Evolutionary conservation across 2,113 vertebrate genomes (phyloP), one percentile per base, ranked within the genome.

Genomic region (Takifugu flavidus): DNA sequence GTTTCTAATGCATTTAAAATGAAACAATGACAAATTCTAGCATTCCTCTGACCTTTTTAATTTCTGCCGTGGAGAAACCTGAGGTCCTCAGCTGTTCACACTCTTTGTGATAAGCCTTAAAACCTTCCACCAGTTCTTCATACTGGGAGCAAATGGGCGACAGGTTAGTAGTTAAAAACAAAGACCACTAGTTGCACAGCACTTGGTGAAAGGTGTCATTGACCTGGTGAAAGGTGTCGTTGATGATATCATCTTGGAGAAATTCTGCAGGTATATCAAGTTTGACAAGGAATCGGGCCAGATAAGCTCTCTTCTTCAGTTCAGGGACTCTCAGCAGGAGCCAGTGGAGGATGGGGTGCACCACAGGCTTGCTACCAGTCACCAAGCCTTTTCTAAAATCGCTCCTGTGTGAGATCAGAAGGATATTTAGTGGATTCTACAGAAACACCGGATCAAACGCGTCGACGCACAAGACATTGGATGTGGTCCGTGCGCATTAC

Each of bases 51-150:
- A 98, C 97, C 94, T 90, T 92, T 90, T 95, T 91, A 80, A 99
- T 99, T 87, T 99, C 96, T 77, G 95, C 92, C 15, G 94, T 94
- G 72, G 96, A 98, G 78, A 98, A 95, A 56, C 95, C 95, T 49
- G 94, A 98, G 46, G 90, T 92, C 87, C 92, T 97, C 61, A 99
- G 92, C 58, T 96, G 94, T 55, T 98, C 96, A 25, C 94, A 94
- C 79, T 98, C 95, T 85, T 97, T 99, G 82, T 99, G 97, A 47
- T 94, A 90, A 14, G 80, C 92, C 91, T 98, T 99, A 87, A 99
- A 99, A 54, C 88, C 89, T 79, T 95, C 96, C 86, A 99, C 95
- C 70, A 97, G 84, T 68, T 98, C 97, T 90, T 96, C 96, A 88
- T 98, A 98, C 97, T 99, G 67, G 4, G 88, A 53, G 60, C 3